A percentile compares a stretch with the other conserved stretches of the same genome.
phyloP scores from a whole-genome alignment of 2,888 invertebrate genomes.

The Eupithecia tripunctaria region DNA sequence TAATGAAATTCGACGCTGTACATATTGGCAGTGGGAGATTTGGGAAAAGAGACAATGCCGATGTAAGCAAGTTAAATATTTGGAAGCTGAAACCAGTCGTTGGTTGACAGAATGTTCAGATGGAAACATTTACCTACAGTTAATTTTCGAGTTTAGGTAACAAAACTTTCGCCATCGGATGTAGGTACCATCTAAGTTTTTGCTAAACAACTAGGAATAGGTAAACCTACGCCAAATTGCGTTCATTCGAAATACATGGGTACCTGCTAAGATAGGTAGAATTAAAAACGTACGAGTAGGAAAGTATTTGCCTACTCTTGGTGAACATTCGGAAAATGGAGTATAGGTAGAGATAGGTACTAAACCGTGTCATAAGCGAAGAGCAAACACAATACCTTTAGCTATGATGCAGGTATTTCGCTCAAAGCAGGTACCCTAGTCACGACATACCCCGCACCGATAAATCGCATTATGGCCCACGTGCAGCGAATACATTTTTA shows the following conservation, averaged over 20 bases:
- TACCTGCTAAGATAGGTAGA: not conserved
- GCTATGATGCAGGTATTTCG: conserved; percentile 61
- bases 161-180: not conserved
- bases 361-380: conserved; percentile 38
- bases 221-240: not conserved
- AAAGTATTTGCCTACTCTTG: not conserved
- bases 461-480: conserved; percentile 83
- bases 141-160: not conserved
- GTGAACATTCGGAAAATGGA: not conserved
- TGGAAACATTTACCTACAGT: not conserved
- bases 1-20: conserved; percentile 78
- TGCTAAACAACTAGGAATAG: not conserved
- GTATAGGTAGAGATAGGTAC: conserved; percentile 17
- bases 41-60: conserved; percentile 27
- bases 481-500: conserved; percentile 83
- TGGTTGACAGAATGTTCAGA: not conserved
- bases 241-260: not conserved
- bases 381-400: conserved; percentile 56
- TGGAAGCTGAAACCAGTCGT: conserved; percentile 12
- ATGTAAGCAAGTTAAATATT: conserved; percentile 28
- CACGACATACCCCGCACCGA: conserved; percentile 78
- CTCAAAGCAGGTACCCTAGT: conserved; percentile 65
- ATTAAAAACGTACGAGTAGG: not conserved
- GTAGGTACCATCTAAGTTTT: not conserved
- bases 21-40: conserved; percentile 32